A percentile compares a stretch with the other conserved stretches of the same genome.
Conservation (phyloP, 2,113 vertebrate species). For the Pachyramphus minor region DNA sequence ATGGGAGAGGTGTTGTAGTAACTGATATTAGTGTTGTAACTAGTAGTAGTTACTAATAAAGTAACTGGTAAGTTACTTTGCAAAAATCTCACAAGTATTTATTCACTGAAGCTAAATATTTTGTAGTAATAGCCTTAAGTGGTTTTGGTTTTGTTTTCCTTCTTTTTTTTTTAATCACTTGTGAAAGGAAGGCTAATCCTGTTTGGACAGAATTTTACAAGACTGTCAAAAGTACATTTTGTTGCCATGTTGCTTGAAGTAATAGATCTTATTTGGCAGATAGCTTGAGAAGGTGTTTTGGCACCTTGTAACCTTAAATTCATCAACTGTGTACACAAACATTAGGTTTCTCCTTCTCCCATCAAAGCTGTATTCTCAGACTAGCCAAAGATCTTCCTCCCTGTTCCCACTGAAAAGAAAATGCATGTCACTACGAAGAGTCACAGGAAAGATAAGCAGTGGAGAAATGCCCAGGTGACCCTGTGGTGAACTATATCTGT, state of each 20-base stretch:
- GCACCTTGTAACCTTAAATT: conserved; percentile 24
- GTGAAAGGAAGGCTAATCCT: not conserved
- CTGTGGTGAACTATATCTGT: not conserved
- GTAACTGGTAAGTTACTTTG: not conserved
- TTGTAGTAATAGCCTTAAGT: not conserved
- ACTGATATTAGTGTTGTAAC: not conserved
- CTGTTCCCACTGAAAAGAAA: not conserved
- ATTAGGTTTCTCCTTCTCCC: not conserved
- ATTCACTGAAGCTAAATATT: not conserved
- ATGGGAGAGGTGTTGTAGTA: not conserved
- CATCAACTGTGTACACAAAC: not conserved
- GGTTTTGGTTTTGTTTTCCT: not conserved
- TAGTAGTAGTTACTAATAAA: not conserved
- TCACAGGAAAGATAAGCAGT: not conserved
- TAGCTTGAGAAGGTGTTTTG: not conserved
- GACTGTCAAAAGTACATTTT: conserved; percentile 1
- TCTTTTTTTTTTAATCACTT: not conserved
- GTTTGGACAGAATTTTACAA: not conserved
- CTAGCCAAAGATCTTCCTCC: not conserved
- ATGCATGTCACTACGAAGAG: not conserved
- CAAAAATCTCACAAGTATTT: not conserved
- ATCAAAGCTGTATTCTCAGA: not conserved
- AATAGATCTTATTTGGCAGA: not conserved
- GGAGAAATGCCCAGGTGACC: not conserved
- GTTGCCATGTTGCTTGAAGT: not conserved